Evolutionary conservation across 2,113 vertebrate species (phyloP).

Genomic region (Rhinolophus sinicus): DNA sequence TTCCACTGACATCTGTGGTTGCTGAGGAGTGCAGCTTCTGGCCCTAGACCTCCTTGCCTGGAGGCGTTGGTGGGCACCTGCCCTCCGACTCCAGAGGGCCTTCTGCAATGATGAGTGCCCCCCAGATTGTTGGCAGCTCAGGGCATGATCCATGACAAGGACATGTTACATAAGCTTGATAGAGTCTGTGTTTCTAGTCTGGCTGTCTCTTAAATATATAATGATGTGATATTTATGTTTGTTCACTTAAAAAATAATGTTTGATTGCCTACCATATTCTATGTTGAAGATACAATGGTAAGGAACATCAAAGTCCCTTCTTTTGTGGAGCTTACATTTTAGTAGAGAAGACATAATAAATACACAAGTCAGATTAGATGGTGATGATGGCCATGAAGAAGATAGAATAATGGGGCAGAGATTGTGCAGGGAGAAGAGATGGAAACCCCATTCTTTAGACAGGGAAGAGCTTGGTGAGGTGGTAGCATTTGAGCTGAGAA

Average conservation of each 20-base stretch:
- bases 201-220: background rate
- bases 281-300: background rate
- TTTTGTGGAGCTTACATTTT: background rate
- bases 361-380: background rate
- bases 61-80: accelerated
- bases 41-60: accelerated
- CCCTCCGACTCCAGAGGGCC: background rate
- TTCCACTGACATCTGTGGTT: background rate
- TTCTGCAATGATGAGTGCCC: background rate
- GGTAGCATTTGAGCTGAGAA: background rate
- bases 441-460: background rate
- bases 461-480: background rate
- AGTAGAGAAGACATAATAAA: background rate
- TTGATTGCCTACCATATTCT: background rate
- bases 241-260: background rate
- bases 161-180: background rate
- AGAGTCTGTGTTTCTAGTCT: background rate
- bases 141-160: background rate
- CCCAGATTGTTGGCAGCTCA: background rate
- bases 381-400: background rate
- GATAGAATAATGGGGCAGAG: background rate
- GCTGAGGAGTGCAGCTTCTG: background rate
- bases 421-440: background rate
- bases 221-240: background rate
- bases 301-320: background rate